Evolutionary conservation across 2,113 vertebrate genomes (phyloP).

Genomic region (Pycnonotus jocosus): DNA sequence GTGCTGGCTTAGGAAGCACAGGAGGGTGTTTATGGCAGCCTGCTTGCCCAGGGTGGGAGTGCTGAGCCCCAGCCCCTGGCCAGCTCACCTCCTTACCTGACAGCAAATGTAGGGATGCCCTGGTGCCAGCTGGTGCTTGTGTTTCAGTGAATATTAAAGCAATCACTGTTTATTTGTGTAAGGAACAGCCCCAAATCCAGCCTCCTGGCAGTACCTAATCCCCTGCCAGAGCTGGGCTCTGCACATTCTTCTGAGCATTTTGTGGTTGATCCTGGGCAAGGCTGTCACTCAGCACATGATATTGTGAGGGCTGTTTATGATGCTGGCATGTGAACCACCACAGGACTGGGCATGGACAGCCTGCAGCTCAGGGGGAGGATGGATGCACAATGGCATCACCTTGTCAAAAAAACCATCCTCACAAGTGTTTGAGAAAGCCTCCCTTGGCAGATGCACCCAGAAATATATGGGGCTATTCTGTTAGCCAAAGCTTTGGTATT

Average conservation of each 20-base stretch:
- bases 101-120: rapidly evolving
- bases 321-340: neutral
- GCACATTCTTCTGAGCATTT: neutral
- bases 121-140: neutral
- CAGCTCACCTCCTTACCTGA: neutral
- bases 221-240: neutral
- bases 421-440: neutral
- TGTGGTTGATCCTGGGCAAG: neutral
- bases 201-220: neutral
- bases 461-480: neutral
- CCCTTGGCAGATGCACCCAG: neutral
- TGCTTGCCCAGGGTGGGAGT: neutral
- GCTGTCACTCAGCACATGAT: neutral
- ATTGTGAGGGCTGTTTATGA: neutral
- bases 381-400: rapidly evolving
- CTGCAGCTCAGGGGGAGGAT: neutral
- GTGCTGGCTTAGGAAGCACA: neutral
- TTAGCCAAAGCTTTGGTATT: neutral
- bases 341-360: rapidly evolving
- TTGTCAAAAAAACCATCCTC: neutral
- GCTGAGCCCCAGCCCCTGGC: rapidly evolving
- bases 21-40: neutral
- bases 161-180: neutral
- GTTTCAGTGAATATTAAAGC: neutral
- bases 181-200: neutral